These are phyloP conservation scores for Scaptodrosophila latifasciaeformis DNA, from an alignment of 2,888 invertebrate genomes.

Conservation along the genomic window DNA sequence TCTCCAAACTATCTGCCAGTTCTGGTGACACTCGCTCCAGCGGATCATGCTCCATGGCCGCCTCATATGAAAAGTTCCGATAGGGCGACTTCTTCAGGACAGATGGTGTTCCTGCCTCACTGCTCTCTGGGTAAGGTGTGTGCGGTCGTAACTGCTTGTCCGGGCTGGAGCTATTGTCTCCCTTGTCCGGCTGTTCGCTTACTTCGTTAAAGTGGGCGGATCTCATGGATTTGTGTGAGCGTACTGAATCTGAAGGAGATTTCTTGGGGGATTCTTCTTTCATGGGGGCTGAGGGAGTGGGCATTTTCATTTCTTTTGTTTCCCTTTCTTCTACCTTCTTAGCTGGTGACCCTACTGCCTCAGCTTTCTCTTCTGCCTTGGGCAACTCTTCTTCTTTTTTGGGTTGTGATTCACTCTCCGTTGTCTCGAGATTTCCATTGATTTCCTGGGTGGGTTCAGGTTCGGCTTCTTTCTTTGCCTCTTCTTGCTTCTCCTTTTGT, in stretches of 20 bases:
- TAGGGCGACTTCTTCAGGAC: constrained; percentile 58
- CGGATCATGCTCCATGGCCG: constrained; percentile 61
- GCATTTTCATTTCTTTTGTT: neutral
- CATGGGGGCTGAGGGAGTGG: neutral
- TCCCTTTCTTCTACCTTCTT: neutral
- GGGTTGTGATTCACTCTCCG: neutral
- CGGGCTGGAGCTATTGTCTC: constrained; percentile 16
- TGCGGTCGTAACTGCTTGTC: constrained; percentile 65
- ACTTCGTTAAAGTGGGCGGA: constrained; percentile 51
- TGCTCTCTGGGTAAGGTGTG: constrained; percentile 72
- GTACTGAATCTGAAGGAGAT: constrained; percentile 52
- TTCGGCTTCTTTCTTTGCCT: neutral
- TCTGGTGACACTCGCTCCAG: constrained; percentile 64
- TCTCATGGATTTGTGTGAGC: constrained; percentile 46
- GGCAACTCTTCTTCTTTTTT: neutral
- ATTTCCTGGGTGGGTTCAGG: constrained; percentile 28
- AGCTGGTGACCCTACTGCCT: neutral
- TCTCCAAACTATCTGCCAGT: constrained; percentile 65
- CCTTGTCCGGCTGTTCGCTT: constrained; percentile 31
- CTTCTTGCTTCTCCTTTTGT: constrained; percentile 1
- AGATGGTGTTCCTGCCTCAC: constrained; percentile 53
- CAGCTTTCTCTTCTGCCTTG: neutral
- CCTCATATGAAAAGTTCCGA: constrained; percentile 67
- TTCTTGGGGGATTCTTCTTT: constrained; percentile 30
- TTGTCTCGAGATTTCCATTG: constrained; percentile 24